These are phyloP conservation scores for Eledona agricola DNA, from an alignment of 2,888 invertebrate genomes.

Conservation along the genomic window DNA sequence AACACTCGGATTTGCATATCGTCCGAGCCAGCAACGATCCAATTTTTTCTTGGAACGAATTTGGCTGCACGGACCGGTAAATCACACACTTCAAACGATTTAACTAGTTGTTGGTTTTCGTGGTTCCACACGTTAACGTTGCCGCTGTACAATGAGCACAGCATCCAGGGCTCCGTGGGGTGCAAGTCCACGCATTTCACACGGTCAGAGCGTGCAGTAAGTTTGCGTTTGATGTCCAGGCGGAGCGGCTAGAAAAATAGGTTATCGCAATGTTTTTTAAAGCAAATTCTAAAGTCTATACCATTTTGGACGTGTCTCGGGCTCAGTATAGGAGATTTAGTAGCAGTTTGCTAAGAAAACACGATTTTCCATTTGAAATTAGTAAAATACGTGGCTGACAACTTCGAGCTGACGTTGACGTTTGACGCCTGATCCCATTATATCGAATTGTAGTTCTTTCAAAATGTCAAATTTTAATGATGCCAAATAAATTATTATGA, in stretches of 20 bases:
- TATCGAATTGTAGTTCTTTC: no score
- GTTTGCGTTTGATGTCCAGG: constrained; percentile 96
- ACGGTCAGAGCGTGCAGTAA: constrained; percentile 97
- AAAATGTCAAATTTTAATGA: no score
- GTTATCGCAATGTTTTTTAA: neutral
- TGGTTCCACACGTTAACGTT: constrained; percentile 99
- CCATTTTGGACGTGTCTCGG: constrained; percentile 8
- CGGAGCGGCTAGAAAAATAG: constrained; percentile 80
- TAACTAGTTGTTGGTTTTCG: constrained; percentile 90
- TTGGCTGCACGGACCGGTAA: constrained; percentile 95
- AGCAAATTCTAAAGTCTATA: neutral
- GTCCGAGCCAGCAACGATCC: constrained; percentile 98
- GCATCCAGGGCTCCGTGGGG: constrained; percentile 98
- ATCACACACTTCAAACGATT: constrained; percentile 94
- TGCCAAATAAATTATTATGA: no score
- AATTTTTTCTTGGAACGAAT: constrained; percentile 97
- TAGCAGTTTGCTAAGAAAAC: constrained; percentile 8
- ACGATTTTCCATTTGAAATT: constrained; percentile 28
- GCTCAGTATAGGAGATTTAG: neutral
- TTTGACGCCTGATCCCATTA: constrained; percentile 4
- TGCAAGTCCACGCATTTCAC: constrained; percentile 99
- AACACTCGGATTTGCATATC: constrained; percentile 95
- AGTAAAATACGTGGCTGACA: constrained; percentile 35
- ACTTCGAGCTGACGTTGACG: constrained; percentile 16
- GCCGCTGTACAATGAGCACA: constrained; percentile 97